Conservation (phyloP, 92 coral and sea anemone genomes). For the Umimayanthus kanabou region DNA sequence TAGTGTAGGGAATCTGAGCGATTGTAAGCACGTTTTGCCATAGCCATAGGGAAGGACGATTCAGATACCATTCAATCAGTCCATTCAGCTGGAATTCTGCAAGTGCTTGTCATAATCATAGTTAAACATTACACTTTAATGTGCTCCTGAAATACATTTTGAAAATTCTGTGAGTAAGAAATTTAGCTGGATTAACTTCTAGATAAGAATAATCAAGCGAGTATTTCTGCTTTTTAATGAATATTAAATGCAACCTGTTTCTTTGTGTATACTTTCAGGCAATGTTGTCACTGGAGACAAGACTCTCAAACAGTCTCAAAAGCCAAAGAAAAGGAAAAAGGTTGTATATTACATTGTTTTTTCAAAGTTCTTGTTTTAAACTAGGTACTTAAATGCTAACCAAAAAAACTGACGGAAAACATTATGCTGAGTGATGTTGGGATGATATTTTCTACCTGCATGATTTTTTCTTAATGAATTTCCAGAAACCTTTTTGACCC, state of each 20-base stretch:
- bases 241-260: not conserved
- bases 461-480: too few relatives aligned
- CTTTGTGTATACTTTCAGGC: slow-evolving; percentile 9
- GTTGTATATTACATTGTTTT: not conserved
- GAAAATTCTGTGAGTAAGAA: not conserved
- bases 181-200: not conserved
- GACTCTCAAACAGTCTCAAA: slow-evolving; percentile 1
- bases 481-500: too few relatives aligned
- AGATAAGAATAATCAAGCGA: not conserved
- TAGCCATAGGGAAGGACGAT: too few relatives aligned
- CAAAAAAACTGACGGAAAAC: not conserved
- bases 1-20: too few relatives aligned
- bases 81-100: too few relatives aligned
- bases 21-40: too few relatives aligned
- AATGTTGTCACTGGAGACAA: not conserved
- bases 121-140: too few relatives aligned
- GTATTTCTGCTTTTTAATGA: not conserved
- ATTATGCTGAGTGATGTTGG: not conserved
- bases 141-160: not conserved
- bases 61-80: too few relatives aligned
- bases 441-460: not conserved
- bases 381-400: too few relatives aligned
- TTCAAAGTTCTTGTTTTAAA: too few relatives aligned
- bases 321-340: slow-evolving; percentile 10
- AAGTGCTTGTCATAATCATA: too few relatives aligned